Evolutionary conservation across 2,888 invertebrate species (phyloP), one percentile per base, ranked within the genome.

Genomic region (Odontocerum albicorne): DNA sequence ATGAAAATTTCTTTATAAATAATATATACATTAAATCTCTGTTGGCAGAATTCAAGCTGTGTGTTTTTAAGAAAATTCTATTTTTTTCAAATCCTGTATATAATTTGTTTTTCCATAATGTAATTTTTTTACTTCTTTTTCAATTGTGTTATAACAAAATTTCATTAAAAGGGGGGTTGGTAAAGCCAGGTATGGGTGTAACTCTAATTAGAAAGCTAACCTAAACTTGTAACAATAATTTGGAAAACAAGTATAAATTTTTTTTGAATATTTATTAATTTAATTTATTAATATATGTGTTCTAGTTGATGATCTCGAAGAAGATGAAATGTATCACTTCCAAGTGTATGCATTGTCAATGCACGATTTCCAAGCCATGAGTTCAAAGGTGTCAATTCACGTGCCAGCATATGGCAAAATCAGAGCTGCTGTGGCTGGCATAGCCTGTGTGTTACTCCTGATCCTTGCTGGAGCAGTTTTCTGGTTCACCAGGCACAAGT

Each of bases 321-420:
- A 90, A 66, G 90, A 90, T 62, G 82, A 77, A 64, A 80, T 76
- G 46, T 92, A 92, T 69, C 79, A 81, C 65, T 86, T 92, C 65
- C 86, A 87, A 71, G 88, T 93, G 55, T 70, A 82, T 58, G 86
- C 90, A 1, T 72, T 83, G 55, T 81, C 85, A 0, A 67, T 74
- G 1, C 79, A 80, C 51, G 82, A 82, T 65, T 84, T 80, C 62
- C 76, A 83, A 62, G 79, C 83, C n/a, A 75, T 80, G 38, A 82
- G 85, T 61, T 84, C 83, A 40, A 83, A 81, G 63, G 78, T 86
- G 42, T 74, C 77, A 54, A 72, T 88, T 52, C 79, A 79, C 57
- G 86, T 89, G 64, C 89, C 90, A 36, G 82, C 84, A 44, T 88
- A 85, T 69, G 80, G 83, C 60, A 83, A 85, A 55, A 81, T 87